phyloP scores from a whole-genome alignment of 1,140 invertebrate species.

The Drosophila watanabei region DNA sequence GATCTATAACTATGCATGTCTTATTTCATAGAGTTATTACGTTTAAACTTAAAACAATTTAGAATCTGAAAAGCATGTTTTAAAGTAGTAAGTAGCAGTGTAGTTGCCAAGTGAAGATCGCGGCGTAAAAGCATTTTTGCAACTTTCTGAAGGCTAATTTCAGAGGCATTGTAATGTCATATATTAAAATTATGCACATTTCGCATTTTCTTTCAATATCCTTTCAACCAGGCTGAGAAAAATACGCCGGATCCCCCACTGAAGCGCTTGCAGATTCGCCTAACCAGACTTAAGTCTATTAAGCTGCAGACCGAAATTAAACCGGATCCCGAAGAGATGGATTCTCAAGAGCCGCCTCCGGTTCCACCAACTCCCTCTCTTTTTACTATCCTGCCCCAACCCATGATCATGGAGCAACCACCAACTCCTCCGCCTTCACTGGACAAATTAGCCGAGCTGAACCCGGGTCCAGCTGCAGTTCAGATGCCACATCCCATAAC shows the following conservation, averaged over 20 bases:
- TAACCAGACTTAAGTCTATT: conserved; percentile 46
- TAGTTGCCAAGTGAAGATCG: no score
- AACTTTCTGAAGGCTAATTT: no score
- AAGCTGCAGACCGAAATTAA: conserved; percentile 45
- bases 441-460: conserved; percentile 5
- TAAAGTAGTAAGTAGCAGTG: no score
- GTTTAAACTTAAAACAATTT: no score
- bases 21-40: no score
- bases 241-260: conserved; percentile 4
- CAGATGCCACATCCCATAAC: conserved; percentile 10
- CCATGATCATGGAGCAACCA: conserved; percentile 17
- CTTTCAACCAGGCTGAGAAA: conserved; percentile 10
- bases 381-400: conserved; percentile 27
- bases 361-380: conserved; percentile 1
- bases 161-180: background rate
- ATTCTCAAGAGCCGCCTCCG: conserved; percentile 1
- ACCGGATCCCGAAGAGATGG: conserved; percentile 45
- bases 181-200: background rate
- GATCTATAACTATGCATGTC: background rate
- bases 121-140: no score
- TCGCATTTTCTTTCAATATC: background rate
- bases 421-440: conserved; percentile 27
- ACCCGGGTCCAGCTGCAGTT: background rate
- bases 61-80: no score
- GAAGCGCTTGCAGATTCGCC: conserved; percentile 56